Evolutionary conservation across 2,797 vertebrate genomes (phyloP).

Genomic region (Agapornis canus): DNA sequence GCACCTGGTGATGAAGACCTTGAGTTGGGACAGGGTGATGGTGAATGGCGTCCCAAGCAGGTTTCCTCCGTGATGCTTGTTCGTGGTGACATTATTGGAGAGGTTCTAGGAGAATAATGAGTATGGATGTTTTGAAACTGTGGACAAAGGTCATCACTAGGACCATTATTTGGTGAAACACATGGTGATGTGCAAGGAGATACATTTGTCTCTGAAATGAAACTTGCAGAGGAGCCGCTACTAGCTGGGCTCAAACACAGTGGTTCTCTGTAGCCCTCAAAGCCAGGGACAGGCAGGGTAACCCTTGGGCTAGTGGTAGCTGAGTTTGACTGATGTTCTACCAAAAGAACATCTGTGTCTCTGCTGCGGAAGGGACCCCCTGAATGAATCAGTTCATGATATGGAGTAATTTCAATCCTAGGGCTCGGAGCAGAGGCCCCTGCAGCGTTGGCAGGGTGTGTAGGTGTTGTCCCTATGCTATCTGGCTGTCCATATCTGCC

Average conservation of each 20-base stretch:
- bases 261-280: slow-evolving; percentile 93
- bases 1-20: slow-evolving; percentile 93
- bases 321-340: slow-evolving; percentile 80
- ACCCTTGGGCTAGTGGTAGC: slow-evolving; percentile 87
- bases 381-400: slow-evolving; percentile 91
- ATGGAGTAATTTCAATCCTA: slow-evolving; percentile 97
- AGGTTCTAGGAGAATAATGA: slow-evolving; percentile 96
- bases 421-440: slow-evolving; percentile 90
- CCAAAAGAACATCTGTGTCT: slow-evolving; percentile 85
- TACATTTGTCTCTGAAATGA: slow-evolving; percentile 94
- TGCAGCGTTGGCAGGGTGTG: slow-evolving; percentile 79
- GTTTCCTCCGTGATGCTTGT: slow-evolving; percentile 89
- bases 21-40: slow-evolving; percentile 89
- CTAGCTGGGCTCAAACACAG: slow-evolving; percentile 98
- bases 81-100: slow-evolving; percentile 93
- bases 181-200: slow-evolving; percentile 97
- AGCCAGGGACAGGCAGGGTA: slow-evolving; percentile 93
- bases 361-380: slow-evolving; percentile 81
- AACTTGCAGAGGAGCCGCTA: slow-evolving; percentile 98
- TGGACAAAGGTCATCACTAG: slow-evolving; percentile 92
- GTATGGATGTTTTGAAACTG: slow-evolving; percentile 94
- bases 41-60: slow-evolving; percentile 87
- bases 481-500: slow-evolving; percentile 85
- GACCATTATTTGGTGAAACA: slow-evolving; percentile 93
- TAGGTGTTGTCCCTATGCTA: slow-evolving; percentile 86